Conservation (phyloP, 2,888 invertebrate genomes). For the Lacanobia oleracea region DNA sequence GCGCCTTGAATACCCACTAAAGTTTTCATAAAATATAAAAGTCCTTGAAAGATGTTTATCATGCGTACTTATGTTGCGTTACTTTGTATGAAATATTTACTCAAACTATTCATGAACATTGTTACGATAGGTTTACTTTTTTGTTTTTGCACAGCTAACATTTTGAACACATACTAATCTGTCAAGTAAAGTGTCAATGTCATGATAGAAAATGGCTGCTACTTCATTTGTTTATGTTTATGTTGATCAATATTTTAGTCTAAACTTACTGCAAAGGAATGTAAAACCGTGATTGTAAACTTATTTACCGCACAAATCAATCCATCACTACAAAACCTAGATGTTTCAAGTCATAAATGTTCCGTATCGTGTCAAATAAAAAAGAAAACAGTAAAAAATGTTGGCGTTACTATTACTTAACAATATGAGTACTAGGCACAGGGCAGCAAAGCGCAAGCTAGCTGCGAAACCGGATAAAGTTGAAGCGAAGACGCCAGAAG, state of each 20-base stretch:
- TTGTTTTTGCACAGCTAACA: not conserved
- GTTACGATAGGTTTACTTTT: too few species aligned
- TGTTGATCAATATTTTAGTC: conserved; percentile 15
- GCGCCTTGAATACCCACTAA: too few species aligned
- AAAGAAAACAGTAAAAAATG: conserved; percentile 47
- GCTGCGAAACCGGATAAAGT: conserved; percentile 19
- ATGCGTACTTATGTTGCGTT: too few species aligned
- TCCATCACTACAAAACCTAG: not conserved
- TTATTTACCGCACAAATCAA: not conserved
- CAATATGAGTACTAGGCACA: conserved; percentile 52
- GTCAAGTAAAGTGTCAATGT: not conserved
- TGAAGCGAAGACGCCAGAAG: conserved; percentile 30
- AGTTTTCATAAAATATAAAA: too few species aligned
- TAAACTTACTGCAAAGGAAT: not conserved
- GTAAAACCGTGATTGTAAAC: not conserved
- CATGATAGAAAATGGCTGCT: conserved; percentile 29
- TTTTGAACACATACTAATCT: not conserved
- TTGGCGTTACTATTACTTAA: conserved; percentile 59
- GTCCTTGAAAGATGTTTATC: too few species aligned
- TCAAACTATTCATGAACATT: too few species aligned
- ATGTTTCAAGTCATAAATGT: conserved; percentile 32
- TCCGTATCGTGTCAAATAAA: conserved; percentile 11
- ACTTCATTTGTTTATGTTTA: conserved; percentile 52
- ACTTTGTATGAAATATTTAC: too few species aligned
- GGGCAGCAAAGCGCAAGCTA: conserved; percentile 23